phyloP scores from a whole-genome alignment of 2,888 invertebrate species.

The Sphecodes monilicornis region DNA sequence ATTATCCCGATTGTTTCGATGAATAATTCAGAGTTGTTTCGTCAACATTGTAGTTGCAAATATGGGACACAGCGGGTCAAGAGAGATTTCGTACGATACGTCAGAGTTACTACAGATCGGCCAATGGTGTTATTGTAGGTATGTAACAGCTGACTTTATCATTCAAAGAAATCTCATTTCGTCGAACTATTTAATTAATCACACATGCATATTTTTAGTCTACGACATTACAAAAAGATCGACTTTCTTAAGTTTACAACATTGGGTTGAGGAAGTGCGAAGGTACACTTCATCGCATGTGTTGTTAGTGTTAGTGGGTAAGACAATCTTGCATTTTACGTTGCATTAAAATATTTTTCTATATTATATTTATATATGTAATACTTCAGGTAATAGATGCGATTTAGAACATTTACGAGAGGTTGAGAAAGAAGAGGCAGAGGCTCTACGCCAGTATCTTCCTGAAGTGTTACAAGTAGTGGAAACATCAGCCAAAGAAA shows the following conservation, averaged over 20 bases:
- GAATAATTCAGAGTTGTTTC: slow-evolving; percentile 24
- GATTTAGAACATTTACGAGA: slow-evolving; percentile 93
- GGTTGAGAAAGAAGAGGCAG: slow-evolving; percentile 94
- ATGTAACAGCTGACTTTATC: slow-evolving; percentile 67
- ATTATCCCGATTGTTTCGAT: neutral
- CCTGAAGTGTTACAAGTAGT: slow-evolving; percentile 94
- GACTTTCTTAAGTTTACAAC: slow-evolving; percentile 95
- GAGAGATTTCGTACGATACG: slow-evolving; percentile 98
- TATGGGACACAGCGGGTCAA: slow-evolving; percentile 99
- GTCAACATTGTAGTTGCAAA: slow-evolving; percentile 90
- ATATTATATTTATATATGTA: neutral
- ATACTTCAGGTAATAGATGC: slow-evolving; percentile 90
- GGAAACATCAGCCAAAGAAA: slow-evolving; percentile 96
- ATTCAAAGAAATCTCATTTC: neutral
- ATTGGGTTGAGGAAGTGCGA: slow-evolving; percentile 98
- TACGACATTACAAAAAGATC: slow-evolving; percentile 98
- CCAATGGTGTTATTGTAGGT: slow-evolving; percentile 98
- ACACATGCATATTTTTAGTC: slow-evolving; percentile 86
- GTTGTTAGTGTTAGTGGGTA: slow-evolving; percentile 95
- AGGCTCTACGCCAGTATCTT: slow-evolving; percentile 93
- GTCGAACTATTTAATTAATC: neutral
- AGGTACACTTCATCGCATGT: slow-evolving; percentile 97
- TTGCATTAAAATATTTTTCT: neutral
- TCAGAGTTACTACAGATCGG: slow-evolving; percentile 98
- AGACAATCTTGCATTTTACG: slow-evolving; percentile 64